Base-by-base conservation (phyloP, 2,888 invertebrate genomes). In the Sthenelais limicola region DNA sequence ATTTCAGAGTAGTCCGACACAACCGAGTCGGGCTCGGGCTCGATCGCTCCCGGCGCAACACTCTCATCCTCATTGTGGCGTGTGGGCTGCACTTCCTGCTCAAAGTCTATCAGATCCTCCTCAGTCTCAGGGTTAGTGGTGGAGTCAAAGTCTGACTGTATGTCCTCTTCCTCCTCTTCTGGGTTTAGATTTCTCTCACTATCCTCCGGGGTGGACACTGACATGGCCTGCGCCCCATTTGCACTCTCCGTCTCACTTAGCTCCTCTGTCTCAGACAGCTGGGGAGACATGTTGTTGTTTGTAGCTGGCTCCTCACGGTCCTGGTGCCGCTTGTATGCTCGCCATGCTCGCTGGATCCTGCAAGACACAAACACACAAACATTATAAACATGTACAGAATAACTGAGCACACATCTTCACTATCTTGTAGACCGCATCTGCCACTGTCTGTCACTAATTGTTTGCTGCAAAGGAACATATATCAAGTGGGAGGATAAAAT, bases 1-100 rank as follows among this genome's bases (percentile, higher is more conserved):
- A 83, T 79, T 72, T 86, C 85, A 0, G 86, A 85, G 73, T 83
- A 83, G 69, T 84, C 84, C 3, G 86, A 85, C 5, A 80, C 75
- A 24, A 83, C 68, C 4, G 77, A 77, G n/a, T 77, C 72, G 1
- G 76, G 73, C 28, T 77, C 77, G 5, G 76, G 66, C 21, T 78
- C 76, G 56, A 76, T 75, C 24, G 21, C 62, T 12, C 62, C 62
- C 1, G 62, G 62, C 56, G 68, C 30, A 26, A 18, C 30, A 30
- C 12, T 62, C 38, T 18, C 21, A 35, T 12, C 26, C 26, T 1
- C 12, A 12, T 21, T 26, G 28, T 15, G 26, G 26, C 35, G 62
- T n/a, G n/a, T 18, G 12, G 21, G 38, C 21, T 30, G 28, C n/a
- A 33, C 48, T 48, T 28, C 47, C 12, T 24, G 54, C 18, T 32